A percentile compares a stretch with the other conserved stretches of the same genome.
Conservation (phyloP, 2,797 vertebrate species). For the Leptodactylus fallax region DNA sequence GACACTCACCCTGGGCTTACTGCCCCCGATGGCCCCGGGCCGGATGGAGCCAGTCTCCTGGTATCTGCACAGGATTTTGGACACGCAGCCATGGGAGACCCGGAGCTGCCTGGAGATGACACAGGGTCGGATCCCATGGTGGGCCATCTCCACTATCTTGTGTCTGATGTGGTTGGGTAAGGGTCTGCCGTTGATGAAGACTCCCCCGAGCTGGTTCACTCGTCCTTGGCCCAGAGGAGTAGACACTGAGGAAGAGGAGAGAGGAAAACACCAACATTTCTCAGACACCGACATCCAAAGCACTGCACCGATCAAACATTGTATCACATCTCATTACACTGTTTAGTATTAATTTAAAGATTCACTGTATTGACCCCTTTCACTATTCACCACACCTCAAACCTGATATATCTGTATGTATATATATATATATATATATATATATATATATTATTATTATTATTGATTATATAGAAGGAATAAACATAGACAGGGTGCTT, state of each 20-base stretch:
- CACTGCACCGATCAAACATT: no score
- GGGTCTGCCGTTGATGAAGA: constrained; percentile 97
- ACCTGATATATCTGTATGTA: no score
- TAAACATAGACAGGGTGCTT: no score
- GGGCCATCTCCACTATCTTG: constrained; percentile 99
- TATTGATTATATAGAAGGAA: no score
- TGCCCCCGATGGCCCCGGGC: constrained; percentile 96
- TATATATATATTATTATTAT: no score
- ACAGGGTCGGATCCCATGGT: constrained; percentile 96
- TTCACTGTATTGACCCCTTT: no score
- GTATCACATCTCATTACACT: neutral
- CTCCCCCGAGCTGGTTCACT: constrained; percentile 97
- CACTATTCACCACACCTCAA: no score
- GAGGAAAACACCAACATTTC: neutral
- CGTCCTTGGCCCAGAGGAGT: constrained; percentile 96
- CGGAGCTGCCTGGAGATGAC: constrained; percentile 96
- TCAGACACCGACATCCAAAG: no score
- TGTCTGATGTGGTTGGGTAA: constrained; percentile 97
- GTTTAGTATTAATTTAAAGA: no score
- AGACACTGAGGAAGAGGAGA: constrained; percentile 81
- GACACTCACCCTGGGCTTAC: constrained; percentile 97
- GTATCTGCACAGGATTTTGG: constrained; percentile 98
- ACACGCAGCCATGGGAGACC: constrained; percentile 97
- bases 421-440: no score
- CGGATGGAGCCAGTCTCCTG: constrained; percentile 97